Percentiles rank a stretch among this genome's conserved stretches.
Evolutionary conservation across 2,113 vertebrate species (phyloP).

Genomic region (Pelecanus crispus): DNA sequence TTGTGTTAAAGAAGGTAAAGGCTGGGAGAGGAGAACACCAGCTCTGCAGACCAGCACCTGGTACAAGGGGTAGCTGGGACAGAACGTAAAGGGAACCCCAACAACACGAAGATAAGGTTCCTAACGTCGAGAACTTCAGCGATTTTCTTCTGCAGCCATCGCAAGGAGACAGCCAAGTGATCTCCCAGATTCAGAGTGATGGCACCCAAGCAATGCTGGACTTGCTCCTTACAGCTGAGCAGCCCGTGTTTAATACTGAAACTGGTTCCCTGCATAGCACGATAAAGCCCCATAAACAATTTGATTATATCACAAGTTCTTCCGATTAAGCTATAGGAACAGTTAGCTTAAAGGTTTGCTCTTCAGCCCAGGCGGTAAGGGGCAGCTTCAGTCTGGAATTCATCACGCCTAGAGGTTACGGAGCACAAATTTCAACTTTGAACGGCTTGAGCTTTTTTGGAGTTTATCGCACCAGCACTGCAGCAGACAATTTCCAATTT

Average conservation of each 20-base stretch:
- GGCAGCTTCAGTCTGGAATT: not conserved
- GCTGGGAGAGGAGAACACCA: not conserved
- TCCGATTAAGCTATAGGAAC: not conserved
- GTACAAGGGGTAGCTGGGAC: not conserved
- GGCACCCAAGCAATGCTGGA: rapidly evolving
- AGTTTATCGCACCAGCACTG: rapidly evolving
- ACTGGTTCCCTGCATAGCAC: not conserved
- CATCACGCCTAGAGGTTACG: not conserved
- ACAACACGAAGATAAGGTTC: no score
- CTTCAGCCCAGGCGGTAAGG: not conserved
- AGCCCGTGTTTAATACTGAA: not conserved
- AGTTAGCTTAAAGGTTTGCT: not conserved
- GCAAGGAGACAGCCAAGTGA: rapidly evolving
- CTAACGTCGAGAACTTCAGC: not conserved
- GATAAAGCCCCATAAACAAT: not conserved
- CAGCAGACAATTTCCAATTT: not conserved
- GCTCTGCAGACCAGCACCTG: not conserved
- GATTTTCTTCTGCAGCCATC: not conserved
- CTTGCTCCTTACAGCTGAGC: not conserved
- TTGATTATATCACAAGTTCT: not conserved
- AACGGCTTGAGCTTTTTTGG: not conserved
- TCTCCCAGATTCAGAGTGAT: no score
- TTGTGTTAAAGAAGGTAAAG: rapidly evolving
- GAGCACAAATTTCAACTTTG: not conserved
- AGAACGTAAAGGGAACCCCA: not conserved